Conservation (phyloP, 2,888 invertebrate genomes). For the Eupithecia vulgata region DNA sequence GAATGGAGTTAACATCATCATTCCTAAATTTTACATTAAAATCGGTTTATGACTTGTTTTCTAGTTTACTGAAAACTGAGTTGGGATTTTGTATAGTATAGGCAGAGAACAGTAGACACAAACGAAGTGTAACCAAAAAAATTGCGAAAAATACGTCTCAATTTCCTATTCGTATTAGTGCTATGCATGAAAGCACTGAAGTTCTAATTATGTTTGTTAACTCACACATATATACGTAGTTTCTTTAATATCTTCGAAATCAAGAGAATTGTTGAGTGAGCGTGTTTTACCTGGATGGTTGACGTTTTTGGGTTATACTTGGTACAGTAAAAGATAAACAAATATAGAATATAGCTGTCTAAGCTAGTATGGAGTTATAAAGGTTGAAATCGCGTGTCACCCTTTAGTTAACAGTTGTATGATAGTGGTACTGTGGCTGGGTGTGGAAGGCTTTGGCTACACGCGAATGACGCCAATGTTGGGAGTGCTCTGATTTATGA, state of each 20-base stretch:
- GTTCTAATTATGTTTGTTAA: no score
- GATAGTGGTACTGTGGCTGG: constrained; percentile 49
- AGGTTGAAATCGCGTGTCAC: constrained; percentile 53
- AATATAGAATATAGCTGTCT: not conserved
- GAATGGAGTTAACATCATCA: not conserved
- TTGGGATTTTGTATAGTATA: not conserved
- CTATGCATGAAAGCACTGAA: no score
- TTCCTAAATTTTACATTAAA: not conserved
- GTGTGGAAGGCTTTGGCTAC: constrained; percentile 67
- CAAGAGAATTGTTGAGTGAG: no score
- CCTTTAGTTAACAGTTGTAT: constrained; percentile 49
- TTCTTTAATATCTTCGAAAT: no score
- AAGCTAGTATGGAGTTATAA: constrained; percentile 5
- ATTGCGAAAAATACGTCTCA: no score
- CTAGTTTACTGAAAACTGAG: not conserved
- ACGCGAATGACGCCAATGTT: constrained; percentile 52
- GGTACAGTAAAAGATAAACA: no score
- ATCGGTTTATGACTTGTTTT: not conserved
- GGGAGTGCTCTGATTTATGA: constrained; percentile 40
- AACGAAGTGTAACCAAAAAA: no score
- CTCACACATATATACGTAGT: no score
- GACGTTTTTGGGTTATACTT: no score
- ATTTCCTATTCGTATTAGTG: no score
- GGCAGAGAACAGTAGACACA: no score
- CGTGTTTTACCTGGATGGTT: no score